Percentiles rank a stretch among this genome's conserved stretches.
Evolutionary conservation across 2,888 invertebrate species (phyloP).

Genomic region (Philaethria dido): DNA sequence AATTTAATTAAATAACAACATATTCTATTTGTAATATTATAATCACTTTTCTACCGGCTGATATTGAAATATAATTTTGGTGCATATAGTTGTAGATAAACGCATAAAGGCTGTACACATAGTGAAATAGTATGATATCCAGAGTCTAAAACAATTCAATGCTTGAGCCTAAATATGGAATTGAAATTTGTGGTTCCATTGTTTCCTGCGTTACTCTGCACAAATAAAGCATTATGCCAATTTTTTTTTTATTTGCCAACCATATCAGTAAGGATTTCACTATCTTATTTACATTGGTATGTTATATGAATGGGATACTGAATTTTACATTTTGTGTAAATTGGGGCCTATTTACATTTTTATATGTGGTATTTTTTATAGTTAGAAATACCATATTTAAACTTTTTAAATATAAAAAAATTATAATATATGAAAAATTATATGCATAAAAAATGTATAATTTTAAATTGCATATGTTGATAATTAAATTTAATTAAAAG

Average conservation of each 20-base stretch:
- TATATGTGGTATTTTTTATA: too few species aligned
- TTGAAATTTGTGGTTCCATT: conserved; percentile 51
- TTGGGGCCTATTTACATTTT: too few species aligned
- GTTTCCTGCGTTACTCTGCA: conserved; percentile 54
- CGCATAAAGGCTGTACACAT: conserved; percentile 40
- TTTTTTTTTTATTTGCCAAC: not conserved
- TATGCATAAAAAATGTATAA: too few species aligned
- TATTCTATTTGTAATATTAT: conserved; percentile 35
- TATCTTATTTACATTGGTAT: too few species aligned
- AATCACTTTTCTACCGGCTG: conserved; percentile 40
- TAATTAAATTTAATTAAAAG: too few species aligned
- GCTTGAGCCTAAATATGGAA: conserved; percentile 58
- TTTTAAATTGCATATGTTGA: too few species aligned
- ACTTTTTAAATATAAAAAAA: too few species aligned
- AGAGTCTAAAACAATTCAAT: conserved; percentile 41
- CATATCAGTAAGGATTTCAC: not conserved
- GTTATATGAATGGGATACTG: too few species aligned
- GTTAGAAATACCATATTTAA: too few species aligned
- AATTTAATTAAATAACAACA: conserved; percentile 18
- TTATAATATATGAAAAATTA: too few species aligned
- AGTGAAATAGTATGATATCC: conserved; percentile 35
- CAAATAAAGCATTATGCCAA: conserved; percentile 65
- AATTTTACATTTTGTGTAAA: too few species aligned
- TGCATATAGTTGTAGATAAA: conserved; percentile 38
- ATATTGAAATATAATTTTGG: conserved; percentile 34